These are phyloP conservation scores for Clanis bilineata DNA, from an alignment of 2,888 invertebrate species.

Conservation along the genomic window DNA sequence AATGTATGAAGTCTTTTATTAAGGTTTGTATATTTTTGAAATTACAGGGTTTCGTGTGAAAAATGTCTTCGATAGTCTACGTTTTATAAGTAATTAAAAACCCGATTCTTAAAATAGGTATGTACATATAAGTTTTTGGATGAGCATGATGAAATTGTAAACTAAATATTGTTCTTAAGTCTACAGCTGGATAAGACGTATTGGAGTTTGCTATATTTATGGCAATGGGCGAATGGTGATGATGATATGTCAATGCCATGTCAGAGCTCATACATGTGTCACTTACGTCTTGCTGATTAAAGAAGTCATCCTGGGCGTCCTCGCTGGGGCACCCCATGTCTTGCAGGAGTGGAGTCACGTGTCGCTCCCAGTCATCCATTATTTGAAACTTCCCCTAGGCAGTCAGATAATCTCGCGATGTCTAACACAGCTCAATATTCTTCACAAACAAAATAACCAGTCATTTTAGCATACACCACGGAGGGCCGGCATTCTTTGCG, in stretches of 20 bases:
- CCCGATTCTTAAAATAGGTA: no score
- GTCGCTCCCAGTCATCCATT: slow-evolving; percentile 84
- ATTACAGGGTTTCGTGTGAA: background rate
- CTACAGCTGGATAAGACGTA: no score
- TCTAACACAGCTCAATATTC: slow-evolving; percentile 58
- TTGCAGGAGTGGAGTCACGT: slow-evolving; percentile 81
- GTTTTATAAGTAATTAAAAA: background rate
- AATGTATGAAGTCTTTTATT: background rate
- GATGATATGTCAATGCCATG: background rate
- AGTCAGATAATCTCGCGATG: slow-evolving; percentile 45
- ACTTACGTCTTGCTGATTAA: slow-evolving; percentile 83
- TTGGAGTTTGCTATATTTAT: background rate
- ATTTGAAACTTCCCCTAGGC: slow-evolving; percentile 53
- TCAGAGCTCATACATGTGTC: slow-evolving; percentile 19
- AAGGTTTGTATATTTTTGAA: background rate
- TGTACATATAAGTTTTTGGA: no score
- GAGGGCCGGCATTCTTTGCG: slow-evolving; percentile 38
- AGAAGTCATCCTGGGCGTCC: slow-evolving; percentile 82
- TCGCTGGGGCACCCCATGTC: slow-evolving; percentile 81
- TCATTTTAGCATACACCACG: slow-evolving; percentile 61
- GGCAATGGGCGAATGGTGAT: background rate
- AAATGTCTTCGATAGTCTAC: background rate
- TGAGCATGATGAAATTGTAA: no score
- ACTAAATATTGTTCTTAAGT: no score
- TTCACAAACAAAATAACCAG: slow-evolving; percentile 59